Base-by-base conservation (phyloP, 2,797 vertebrate genomes). In the Chiroxiphia lanceolata region DNA sequence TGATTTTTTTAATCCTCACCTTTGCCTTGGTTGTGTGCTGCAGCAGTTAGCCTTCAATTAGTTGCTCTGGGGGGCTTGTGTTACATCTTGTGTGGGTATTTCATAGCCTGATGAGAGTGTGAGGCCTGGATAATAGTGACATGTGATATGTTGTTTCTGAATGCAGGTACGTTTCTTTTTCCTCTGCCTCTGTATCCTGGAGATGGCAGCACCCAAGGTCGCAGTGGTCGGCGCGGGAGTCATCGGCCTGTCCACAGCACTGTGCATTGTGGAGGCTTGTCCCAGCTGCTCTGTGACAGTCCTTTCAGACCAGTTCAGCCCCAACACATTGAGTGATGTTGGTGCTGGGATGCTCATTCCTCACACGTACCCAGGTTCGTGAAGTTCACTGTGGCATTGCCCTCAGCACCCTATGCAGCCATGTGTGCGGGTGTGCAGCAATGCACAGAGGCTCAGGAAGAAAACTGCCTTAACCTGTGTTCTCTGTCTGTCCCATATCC, bases 151-250 rank as follows among this genome's bases (percentile, higher is more conserved):
- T 65, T 91, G 13, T 90, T 76, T 56, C 59, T 36, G 31, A 71
- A 57, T 12, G 23, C 63, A 54, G 29, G 26, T 48, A 42, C 38
- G 4, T 16, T 4, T 23, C 13, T 27, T 36, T 69, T 31, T 88
- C 45, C 20, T 44, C 44, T 54, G 59, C 34, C 70, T 38, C 36
- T 69, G 54, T 83, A 22, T 19, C 56, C 94, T 83, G 79, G 50
- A 47, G 50, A 99, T 99, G 98, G 96, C 95, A 47, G 75, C 80
- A 0, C 93, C 97, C 34, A 97, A 91, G 89, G 94, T 99, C 1
- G 98, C 97, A 0, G 98, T 99, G n/a, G 96, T 99, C 4, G 99
- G 99, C 1, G 99, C 98, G 0, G 99, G 99, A 3, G 97, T 99
- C 85, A 57, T 99, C 0, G 99, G 99, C 8, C 94, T 99, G 64